These are phyloP conservation scores for Trinorchestia longiramus DNA, from an alignment of 1,140 invertebrate species.

Conservation along the genomic window DNA sequence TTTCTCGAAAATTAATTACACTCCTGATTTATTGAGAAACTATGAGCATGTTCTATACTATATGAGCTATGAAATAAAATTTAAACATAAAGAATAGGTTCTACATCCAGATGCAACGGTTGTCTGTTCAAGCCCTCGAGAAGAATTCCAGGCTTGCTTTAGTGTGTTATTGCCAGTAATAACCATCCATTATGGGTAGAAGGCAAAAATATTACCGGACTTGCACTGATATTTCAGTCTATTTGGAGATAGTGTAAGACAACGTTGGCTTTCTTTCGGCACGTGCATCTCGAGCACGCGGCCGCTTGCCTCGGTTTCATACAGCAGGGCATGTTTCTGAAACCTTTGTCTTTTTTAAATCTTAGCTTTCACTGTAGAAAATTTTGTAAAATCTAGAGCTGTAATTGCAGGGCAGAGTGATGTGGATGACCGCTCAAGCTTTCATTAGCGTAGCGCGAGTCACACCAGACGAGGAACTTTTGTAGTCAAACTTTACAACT, in stretches of 20 bases:
- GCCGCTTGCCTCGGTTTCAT: not conserved
- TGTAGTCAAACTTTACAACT: too few relatives aligned
- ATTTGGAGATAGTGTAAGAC: too few relatives aligned
- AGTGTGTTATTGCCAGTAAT: too few relatives aligned
- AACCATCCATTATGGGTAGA: too few relatives aligned
- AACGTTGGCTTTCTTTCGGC: not conserved
- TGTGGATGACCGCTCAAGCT: not conserved
- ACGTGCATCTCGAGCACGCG: not conserved
- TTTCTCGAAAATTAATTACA: not conserved
- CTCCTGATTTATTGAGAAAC: not conserved
- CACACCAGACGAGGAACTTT: not conserved
- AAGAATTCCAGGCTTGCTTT: too few relatives aligned
- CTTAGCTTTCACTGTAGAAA: not conserved
- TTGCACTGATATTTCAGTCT: too few relatives aligned
- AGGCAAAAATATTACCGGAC: too few relatives aligned
- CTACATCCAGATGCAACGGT: too few relatives aligned
- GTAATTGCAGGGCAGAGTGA: not conserved
- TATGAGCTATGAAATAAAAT: not conserved
- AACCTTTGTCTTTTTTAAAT: not conserved
- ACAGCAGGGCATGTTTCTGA: not conserved
- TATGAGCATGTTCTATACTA: not conserved
- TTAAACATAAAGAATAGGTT: too few relatives aligned
- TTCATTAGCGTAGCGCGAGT: not conserved
- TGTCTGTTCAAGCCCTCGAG: too few relatives aligned
- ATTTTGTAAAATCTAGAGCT: not conserved